phyloP scores from a whole-genome alignment of 2,113 vertebrate species.

The Silurus meridionalis region DNA sequence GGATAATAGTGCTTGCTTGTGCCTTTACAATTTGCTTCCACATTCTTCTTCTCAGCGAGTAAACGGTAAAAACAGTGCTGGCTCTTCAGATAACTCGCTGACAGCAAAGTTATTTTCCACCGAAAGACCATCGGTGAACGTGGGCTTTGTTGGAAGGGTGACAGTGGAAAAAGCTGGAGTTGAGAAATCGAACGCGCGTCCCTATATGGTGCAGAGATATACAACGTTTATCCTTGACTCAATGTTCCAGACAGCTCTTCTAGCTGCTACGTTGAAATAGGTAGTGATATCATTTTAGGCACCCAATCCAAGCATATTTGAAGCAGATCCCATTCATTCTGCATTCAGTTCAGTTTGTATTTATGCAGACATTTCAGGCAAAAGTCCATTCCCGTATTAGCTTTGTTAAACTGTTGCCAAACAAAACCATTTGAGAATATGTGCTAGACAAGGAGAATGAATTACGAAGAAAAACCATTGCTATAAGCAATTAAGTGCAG shows the following conservation, averaged over 20 bases:
- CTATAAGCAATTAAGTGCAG: not conserved
- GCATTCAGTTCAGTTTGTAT: not conserved
- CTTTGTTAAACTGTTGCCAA: not conserved
- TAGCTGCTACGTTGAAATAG: not conserved
- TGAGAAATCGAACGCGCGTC: constrained; percentile 26
- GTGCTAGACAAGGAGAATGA: not conserved
- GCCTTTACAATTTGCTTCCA: not conserved
- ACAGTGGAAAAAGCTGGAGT: constrained; percentile 17
- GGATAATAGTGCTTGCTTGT: not conserved
- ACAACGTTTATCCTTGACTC: constrained; percentile 36
- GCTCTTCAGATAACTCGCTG: not conserved
- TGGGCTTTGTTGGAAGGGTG: not conserved
- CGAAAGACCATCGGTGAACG: not conserved
- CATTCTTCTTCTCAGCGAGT: not conserved
- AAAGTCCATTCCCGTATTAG: not conserved
- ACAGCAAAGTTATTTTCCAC: not conserved
- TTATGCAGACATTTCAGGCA: not conserved
- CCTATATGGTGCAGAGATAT: constrained; percentile 49
- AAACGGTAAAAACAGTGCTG: not conserved
- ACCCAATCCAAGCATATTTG: not conserved
- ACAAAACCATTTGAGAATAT: not conserved
- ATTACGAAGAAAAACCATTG: not conserved
- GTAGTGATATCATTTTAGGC: not conserved
- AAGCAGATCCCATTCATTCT: not conserved
- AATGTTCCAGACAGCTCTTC: constrained; percentile 34